Conservation (phyloP, 2,113 vertebrate species). For the Zosterops japonicus region DNA sequence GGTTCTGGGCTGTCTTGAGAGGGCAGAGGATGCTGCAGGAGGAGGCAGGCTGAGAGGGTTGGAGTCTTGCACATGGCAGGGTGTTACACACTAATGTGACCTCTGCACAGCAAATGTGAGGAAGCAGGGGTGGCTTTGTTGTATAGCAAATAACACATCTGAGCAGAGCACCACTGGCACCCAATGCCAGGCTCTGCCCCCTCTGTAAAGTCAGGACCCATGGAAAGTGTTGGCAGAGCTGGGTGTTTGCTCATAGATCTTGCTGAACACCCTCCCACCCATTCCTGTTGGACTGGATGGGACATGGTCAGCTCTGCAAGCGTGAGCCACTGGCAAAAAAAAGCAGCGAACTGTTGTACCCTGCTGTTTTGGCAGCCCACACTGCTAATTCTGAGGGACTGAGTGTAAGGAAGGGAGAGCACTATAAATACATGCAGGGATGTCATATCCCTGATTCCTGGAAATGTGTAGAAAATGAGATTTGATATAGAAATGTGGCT, state of each 20-base stretch:
- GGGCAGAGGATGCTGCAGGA: background rate
- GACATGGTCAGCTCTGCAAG: background rate
- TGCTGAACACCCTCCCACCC: background rate
- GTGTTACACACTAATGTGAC: background rate
- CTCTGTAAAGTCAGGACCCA: background rate
- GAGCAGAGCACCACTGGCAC: accelerated
- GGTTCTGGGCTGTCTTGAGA: background rate
- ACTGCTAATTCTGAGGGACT: background rate
- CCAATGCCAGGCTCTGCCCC: background rate
- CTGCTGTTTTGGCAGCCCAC: background rate
- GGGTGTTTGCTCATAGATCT: background rate
- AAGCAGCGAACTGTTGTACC: background rate
- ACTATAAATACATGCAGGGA: background rate
- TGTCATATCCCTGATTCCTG: background rate
- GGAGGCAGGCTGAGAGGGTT: background rate
- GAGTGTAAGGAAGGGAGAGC: background rate
- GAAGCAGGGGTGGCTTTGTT: background rate
- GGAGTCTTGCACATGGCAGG: background rate
- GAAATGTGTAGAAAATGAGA: background rate
- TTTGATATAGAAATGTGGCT: background rate
- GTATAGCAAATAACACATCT: accelerated
- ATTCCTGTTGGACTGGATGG: background rate
- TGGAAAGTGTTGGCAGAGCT: background rate
- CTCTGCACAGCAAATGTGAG: background rate
- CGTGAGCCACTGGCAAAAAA: background rate